Conservation (phyloP, 2,797 vertebrate genomes). For the Valencia hispanica region DNA sequence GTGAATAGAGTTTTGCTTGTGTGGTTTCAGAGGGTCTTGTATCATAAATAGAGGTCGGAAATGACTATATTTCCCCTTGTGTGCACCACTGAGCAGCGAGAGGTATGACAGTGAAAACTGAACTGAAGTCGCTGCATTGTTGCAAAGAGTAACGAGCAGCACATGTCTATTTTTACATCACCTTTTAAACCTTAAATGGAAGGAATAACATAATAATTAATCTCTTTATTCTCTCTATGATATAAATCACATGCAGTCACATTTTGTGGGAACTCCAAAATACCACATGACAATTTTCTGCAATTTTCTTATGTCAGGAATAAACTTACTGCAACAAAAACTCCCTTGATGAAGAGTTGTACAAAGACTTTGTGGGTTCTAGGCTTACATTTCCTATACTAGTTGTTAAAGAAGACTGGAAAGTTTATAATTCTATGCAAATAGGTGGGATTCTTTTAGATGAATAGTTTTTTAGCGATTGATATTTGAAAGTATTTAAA, state of each 20-base stretch:
- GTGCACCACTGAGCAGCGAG: not conserved
- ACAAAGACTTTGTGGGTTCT: not conserved
- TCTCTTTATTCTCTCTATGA: not conserved
- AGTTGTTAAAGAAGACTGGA: no score
- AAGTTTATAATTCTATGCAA: not conserved
- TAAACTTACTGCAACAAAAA: not conserved
- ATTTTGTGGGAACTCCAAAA: not conserved
- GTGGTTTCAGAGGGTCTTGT: not conserved
- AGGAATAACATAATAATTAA: not conserved
- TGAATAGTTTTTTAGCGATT: no score
- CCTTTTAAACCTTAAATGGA: not conserved
- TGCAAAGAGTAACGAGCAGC: not conserved
- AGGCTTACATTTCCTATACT: no score
- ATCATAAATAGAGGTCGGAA: not conserved
- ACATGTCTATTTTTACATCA: not conserved
- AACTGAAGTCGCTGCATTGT: no score
- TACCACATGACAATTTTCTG: not conserved
- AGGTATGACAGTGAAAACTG: no score
- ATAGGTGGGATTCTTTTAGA: not conserved
- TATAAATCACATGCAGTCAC: not conserved
- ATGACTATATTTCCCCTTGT: not conserved
- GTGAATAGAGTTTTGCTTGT: not conserved
- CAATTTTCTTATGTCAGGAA: not conserved
- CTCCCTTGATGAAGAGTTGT: not conserved
- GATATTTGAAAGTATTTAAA: no score